Evolutionary conservation across 30 jellyfish, hydroid and myxozoan genomes (phyloP).

Genomic region (Nemopilema nomurai): DNA sequence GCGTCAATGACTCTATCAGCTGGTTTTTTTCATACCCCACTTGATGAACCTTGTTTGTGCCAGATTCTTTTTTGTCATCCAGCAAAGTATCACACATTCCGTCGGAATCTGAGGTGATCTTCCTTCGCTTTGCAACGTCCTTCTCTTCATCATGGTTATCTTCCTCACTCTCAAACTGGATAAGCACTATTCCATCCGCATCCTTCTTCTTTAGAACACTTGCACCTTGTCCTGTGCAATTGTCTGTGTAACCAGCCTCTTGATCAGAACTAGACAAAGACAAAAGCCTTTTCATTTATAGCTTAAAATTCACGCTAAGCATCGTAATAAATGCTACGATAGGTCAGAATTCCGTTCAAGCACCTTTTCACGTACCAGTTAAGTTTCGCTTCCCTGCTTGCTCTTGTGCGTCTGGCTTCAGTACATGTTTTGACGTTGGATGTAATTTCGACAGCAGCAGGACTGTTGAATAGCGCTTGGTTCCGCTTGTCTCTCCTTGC

Average conservation of each 20-base stretch:
- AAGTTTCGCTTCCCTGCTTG: neutral
- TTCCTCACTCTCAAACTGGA: slow-evolving; percentile 11
- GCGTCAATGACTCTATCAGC: neutral
- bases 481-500: slow-evolving; percentile 2
- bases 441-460: neutral
- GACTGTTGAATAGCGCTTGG: neutral
- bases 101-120: neutral
- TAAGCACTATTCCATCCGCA: neutral
- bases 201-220: neutral
- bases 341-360: too few species aligned
- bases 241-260: neutral
- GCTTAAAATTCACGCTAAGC: too few species aligned
- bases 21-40: neutral
- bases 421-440: neutral
- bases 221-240: neutral
- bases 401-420: neutral
- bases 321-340: too few species aligned
- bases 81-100: neutral
- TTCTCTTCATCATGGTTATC: neutral
- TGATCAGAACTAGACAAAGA: too few species aligned
- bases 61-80: neutral
- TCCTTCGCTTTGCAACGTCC: neutral
- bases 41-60: neutral
- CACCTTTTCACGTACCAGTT: too few species aligned
- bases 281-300: too few species aligned